Conservation (phyloP, 2,113 vertebrate genomes). For the Nestor notabilis region DNA sequence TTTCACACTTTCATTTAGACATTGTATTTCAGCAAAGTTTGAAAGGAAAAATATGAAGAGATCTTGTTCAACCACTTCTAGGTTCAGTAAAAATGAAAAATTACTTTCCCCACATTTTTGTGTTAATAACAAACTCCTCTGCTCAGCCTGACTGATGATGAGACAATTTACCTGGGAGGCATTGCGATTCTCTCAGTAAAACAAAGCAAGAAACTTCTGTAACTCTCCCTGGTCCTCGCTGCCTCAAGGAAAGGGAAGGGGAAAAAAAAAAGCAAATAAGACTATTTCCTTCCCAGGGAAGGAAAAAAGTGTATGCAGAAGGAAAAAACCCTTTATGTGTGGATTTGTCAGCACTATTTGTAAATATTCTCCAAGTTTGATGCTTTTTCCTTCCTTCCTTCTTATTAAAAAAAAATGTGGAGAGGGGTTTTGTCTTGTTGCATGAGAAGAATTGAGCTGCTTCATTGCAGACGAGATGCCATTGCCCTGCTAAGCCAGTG, state of each 20-base stretch:
- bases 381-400: constrained; percentile 2
- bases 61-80: background rate
- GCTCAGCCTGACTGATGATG: background rate
- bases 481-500: background rate
- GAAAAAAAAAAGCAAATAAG: background rate
- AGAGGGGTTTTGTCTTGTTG: background rate
- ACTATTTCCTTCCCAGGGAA: background rate
- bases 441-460: background rate
- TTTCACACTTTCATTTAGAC: background rate
- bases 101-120: background rate
- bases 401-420: background rate
- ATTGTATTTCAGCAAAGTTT: background rate
- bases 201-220: constrained; percentile 17
- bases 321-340: background rate
- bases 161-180: constrained; percentile 36
- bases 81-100: constrained; percentile 24
- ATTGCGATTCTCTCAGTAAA: background rate
- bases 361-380: background rate
- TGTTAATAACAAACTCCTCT: constrained; percentile 11
- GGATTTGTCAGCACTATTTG: background rate
- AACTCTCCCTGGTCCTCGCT: background rate
- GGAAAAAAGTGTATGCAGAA: background rate
- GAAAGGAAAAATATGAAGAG: background rate
- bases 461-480: background rate
- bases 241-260: background rate